Evolutionary conservation across 2,113 vertebrate species (phyloP).

Genomic region (Bostrychus sinensis): DNA sequence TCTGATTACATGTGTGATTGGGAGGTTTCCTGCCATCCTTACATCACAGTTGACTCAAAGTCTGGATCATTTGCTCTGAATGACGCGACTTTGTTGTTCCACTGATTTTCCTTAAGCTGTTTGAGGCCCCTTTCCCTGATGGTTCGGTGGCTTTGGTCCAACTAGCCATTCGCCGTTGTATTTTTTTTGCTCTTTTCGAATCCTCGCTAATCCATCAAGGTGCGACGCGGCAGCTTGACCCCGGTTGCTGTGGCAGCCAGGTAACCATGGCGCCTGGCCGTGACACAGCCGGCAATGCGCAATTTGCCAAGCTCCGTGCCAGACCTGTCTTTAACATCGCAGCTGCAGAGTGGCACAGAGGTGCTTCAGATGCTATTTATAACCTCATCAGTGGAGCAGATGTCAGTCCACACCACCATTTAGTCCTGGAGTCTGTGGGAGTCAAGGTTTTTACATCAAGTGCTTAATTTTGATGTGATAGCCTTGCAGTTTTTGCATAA

Average conservation of each 20-base stretch:
- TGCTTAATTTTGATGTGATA: neutral
- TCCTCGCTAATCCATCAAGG: conserved; percentile 53
- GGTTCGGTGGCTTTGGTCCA: conserved; percentile 50
- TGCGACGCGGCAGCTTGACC: conserved; percentile 59
- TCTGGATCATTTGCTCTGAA: conserved; percentile 1
- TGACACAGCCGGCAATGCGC: conserved; percentile 58
- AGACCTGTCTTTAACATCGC: conserved; percentile 60
- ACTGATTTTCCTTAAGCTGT: conserved; percentile 20
- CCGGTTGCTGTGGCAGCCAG: conserved; percentile 63
- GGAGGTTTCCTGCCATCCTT: conserved; percentile 20
- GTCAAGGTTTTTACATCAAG: neutral
- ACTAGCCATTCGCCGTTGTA: conserved; percentile 37
- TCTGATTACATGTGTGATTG: conserved; percentile 21
- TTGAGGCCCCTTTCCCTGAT: conserved; percentile 32
- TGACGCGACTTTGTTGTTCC: conserved; percentile 3
- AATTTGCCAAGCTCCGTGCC: conserved; percentile 64
- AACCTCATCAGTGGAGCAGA: conserved; percentile 30
- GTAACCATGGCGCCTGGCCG: conserved; percentile 67
- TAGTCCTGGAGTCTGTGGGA: neutral
- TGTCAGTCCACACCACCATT: neutral
- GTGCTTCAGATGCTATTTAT: conserved; percentile 48
- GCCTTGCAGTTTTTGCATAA: neutral
- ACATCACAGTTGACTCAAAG: neutral
- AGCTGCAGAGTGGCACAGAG: conserved; percentile 41
- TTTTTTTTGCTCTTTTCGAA: conserved; percentile 7